phyloP scores from a whole-genome alignment of 1,140 invertebrate genomes.

The Cecropterus lyciades region DNA sequence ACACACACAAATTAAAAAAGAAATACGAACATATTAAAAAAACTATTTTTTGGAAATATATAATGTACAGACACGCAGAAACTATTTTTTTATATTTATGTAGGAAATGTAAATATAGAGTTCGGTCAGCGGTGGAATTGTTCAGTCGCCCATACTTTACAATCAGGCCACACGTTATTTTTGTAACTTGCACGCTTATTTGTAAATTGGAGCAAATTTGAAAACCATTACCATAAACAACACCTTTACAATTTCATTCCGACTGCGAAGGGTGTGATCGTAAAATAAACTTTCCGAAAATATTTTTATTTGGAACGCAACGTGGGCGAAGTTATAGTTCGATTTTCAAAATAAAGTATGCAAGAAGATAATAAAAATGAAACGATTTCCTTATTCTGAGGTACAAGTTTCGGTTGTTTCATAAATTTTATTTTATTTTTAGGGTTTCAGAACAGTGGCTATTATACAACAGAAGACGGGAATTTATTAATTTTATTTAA shows the following conservation, averaged over 20 bases:
- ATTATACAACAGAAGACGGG: too few relatives aligned
- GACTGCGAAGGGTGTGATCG: slow-evolving; percentile 32
- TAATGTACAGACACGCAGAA: too few relatives aligned
- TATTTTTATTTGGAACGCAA: slow-evolving; percentile 33
- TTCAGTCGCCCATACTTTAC: not conserved
- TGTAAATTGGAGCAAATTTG: slow-evolving; percentile 45
- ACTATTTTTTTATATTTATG: too few relatives aligned
- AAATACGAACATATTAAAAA: too few relatives aligned
- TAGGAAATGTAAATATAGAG: too few relatives aligned
- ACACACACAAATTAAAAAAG: too few relatives aligned
- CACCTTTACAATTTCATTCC: slow-evolving; percentile 55
- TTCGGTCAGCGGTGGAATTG: too few relatives aligned
- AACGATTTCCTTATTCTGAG: not conserved
- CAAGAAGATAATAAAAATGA: not conserved
- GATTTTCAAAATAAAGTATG: not conserved
- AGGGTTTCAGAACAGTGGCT: too few relatives aligned
- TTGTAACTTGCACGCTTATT: not conserved
- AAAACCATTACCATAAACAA: slow-evolving; percentile 38
- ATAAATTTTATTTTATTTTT: not conserved
- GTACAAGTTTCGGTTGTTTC: not conserved
- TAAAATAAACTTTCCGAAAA: slow-evolving; percentile 28
- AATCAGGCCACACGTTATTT: not conserved
- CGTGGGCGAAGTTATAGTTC: slow-evolving; percentile 26
- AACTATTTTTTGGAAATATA: too few relatives aligned
- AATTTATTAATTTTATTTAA: too few relatives aligned